phyloP scores from a whole-genome alignment of 2,888 invertebrate species.

The Lobophora halterata region DNA sequence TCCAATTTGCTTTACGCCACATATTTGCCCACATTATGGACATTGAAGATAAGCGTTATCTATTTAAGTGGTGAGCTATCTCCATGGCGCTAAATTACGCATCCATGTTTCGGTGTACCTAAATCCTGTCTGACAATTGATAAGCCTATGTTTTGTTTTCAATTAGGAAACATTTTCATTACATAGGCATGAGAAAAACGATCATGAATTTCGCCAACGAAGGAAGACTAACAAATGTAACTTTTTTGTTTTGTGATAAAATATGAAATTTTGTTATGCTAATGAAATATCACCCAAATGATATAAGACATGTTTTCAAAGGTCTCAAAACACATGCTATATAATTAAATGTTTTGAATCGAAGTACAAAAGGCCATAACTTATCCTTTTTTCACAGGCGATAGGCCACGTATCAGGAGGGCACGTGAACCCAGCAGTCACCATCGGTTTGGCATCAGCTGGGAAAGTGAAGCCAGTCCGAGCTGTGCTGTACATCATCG shows the following conservation, averaged over 20 bases:
- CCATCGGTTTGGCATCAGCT: conserved; percentile 87
- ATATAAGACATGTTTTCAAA: too few relatives aligned
- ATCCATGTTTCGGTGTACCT: conserved; percentile 17
- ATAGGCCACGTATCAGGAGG: conserved; percentile 94
- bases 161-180: conserved; percentile 4
- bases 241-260: too few relatives aligned
- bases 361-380: not conserved
- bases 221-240: too few relatives aligned
- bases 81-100: conserved; percentile 26
- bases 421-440: conserved; percentile 96
- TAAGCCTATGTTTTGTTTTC: conserved; percentile 9
- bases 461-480: conserved; percentile 89
- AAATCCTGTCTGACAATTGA: conserved; percentile 15
- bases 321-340: too few relatives aligned
- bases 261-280: too few relatives aligned
- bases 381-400: conserved; percentile 72
- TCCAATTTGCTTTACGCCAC: conserved; percentile 17
- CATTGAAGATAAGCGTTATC: conserved; percentile 33
- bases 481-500: conserved; percentile 88
- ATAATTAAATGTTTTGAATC: too few relatives aligned
- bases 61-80: conserved; percentile 25
- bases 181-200: too few relatives aligned
- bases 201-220: too few relatives aligned
- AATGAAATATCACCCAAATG: too few relatives aligned
- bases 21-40: conserved; percentile 33